Evolutionary conservation across 2,113 vertebrate species (phyloP).

Genomic region (Salminus brasiliensis): DNA sequence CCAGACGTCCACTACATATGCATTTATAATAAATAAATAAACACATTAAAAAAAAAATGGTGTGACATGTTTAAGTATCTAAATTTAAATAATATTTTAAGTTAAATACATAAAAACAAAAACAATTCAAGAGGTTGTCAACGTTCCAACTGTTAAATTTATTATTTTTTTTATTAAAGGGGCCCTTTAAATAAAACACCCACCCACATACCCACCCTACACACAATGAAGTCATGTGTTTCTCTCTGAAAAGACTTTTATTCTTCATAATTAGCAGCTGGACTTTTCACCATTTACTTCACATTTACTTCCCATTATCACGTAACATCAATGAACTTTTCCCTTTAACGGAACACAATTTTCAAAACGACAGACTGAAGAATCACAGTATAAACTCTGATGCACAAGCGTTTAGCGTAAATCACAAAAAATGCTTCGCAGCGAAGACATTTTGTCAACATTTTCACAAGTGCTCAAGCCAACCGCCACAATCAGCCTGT

Average conservation of each 20-base stretch:
- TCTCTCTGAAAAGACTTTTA: slow-evolving; percentile 1
- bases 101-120: too few relatives aligned
- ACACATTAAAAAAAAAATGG: too few relatives aligned
- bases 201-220: not conserved
- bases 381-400: not conserved
- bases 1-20: too few relatives aligned
- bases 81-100: too few relatives aligned
- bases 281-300: slow-evolving; percentile 1
- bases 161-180: too few relatives aligned
- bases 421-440: not conserved
- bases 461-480: not conserved
- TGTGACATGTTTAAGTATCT: too few relatives aligned
- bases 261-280: slow-evolving; percentile 20
- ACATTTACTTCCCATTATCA: not conserved
- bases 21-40: too few relatives aligned
- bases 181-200: too few relatives aligned
- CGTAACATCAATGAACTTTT: not conserved
- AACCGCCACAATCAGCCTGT: not conserved
- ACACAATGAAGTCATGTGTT: not conserved
- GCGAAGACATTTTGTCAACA: not conserved
- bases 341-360: slow-evolving; percentile 15
- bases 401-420: not conserved
- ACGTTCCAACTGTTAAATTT: too few relatives aligned
- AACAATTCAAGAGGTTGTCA: too few relatives aligned
- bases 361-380: not conserved